Conservation (phyloP, 2,888 invertebrate species). For the Marasmarcha lunaedactyla region DNA sequence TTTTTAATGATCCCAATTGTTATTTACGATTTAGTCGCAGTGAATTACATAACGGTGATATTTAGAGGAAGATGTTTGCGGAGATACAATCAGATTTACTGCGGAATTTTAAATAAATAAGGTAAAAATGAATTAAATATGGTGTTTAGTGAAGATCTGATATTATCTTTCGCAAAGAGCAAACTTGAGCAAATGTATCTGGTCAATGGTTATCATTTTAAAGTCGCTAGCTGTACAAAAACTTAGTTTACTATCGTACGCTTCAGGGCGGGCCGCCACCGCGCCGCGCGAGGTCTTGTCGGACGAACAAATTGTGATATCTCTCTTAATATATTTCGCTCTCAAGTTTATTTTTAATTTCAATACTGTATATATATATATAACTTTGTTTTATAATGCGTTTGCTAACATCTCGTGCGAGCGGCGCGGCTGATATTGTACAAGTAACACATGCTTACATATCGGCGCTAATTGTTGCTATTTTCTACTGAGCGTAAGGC, state of each 20-base stretch:
- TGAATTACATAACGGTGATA: neutral
- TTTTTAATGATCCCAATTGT: no score
- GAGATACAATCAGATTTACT: neutral
- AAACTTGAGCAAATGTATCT: slow-evolving; percentile 32
- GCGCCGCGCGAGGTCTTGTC: slow-evolving; percentile 27
- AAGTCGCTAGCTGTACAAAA: slow-evolving; percentile 44
- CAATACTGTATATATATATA: neutral
- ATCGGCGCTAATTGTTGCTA: slow-evolving; percentile 28
- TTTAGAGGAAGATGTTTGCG: neutral
- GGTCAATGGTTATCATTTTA: slow-evolving; percentile 48
- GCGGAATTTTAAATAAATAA: neutral
- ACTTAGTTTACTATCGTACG: slow-evolving; percentile 41
- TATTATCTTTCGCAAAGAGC: neutral
- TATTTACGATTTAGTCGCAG: neutral
- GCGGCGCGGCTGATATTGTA: no score
- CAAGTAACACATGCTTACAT: no score
- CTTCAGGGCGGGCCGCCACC: slow-evolving; percentile 49
- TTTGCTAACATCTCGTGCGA: no score
- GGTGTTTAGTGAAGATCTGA: neutral
- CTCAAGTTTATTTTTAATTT: neutral
- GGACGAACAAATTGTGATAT: slow-evolving; percentile 10
- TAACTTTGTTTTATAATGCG: no score
- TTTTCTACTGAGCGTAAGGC: slow-evolving; percentile 55
- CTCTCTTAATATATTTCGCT: slow-evolving; percentile 1
- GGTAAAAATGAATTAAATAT: neutral